Conservation (phyloP, 2,888 invertebrate species). For the Agonum fuliginosum region DNA sequence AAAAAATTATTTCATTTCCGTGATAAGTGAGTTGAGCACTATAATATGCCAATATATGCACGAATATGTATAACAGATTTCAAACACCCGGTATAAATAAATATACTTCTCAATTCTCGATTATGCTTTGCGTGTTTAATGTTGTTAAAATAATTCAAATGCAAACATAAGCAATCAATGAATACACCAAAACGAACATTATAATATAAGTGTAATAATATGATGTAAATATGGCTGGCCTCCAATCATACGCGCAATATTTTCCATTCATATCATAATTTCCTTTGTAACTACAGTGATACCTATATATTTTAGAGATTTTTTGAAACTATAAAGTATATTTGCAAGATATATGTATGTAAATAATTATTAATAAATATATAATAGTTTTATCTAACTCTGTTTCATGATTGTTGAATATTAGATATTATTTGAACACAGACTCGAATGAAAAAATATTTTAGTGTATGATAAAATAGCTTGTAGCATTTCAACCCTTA, state of each 20-base stretch:
- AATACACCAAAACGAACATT: slow-evolving; percentile 32
- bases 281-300: slow-evolving; percentile 41
- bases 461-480: background rate
- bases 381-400: slow-evolving; percentile 25
- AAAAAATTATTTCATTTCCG: no score
- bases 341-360: slow-evolving; percentile 38
- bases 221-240: slow-evolving; percentile 31
- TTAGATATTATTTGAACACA: background rate
- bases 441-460: background rate
- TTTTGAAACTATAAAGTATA: slow-evolving; percentile 34
- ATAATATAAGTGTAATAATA: slow-evolving; percentile 25
- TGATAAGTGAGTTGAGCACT: no score
- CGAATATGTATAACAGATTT: background rate
- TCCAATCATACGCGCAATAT: slow-evolving; percentile 37
- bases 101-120: background rate
- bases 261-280: slow-evolving; percentile 42
- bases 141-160: no score
- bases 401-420: background rate
- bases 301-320: slow-evolving; percentile 46
- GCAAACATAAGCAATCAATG: slow-evolving; percentile 25
- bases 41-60: no score
- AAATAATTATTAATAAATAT: slow-evolving; percentile 13
- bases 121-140: background rate
- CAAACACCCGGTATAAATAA: no score
- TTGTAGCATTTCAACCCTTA: slow-evolving; percentile 22